Base-by-base conservation (phyloP, 2,888 invertebrate genomes). In the Ectemnius continuus region DNA sequence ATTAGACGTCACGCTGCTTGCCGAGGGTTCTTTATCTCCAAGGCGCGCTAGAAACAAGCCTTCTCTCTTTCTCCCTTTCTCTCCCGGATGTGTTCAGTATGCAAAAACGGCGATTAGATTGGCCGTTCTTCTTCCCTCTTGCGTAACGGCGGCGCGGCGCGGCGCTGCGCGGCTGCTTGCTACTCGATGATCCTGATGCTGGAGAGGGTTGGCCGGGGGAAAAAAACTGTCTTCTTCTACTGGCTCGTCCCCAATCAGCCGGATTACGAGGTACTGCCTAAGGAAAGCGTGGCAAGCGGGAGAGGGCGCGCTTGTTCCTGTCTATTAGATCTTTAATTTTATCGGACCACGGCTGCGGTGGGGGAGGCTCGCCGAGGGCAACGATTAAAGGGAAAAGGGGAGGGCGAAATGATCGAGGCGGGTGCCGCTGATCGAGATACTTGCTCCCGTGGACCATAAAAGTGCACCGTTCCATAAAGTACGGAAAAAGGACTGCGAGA, bases 361-460 rank as follows among this genome's bases (percentile, higher is more conserved):
- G 36, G 11, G 36, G 36, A 36, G 36, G 11, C 8, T 3, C 28
- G 16, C 64, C 56, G 52, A 26, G 52, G 64, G 64, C 14, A n/a
- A 56, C 56, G 26, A 64, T 56, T 45, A 64, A 64, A 28, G 52
- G 20, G 36, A 36, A 57, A 57, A 64, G 45, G n/a, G 57, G 36
- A 56, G 8, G 64, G n/a, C 18, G 36, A 56, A 64, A 64, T 57
- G 64, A 64, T 64, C 56, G 52, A 56, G 57, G 36, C 52, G 36
- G 36, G 57, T 20, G 62, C 62, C 48, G 26, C 57, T 57, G 64
- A 64, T 64, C 56, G 64, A 64, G 64, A 64, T 64, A 64, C 57
- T 64, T 56, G 64, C 64, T 64, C 36, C 57, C 23, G 16, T 36
- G 36, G 64, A 64, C 64, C 60, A 67, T 67, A 67, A 67, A 67